Conservation (phyloP, 2,888 invertebrate species). For the Tridacna gigas region DNA sequence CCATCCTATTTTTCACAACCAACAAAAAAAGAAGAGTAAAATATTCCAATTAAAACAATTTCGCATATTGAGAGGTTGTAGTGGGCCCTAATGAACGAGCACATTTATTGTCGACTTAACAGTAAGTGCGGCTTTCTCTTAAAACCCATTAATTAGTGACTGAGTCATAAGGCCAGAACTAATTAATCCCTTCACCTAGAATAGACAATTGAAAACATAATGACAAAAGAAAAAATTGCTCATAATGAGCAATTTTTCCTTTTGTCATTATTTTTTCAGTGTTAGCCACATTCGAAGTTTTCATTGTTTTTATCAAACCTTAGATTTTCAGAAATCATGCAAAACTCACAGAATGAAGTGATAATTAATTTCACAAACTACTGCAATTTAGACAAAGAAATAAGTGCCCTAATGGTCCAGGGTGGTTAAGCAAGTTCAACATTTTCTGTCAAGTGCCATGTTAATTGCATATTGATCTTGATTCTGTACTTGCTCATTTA, state of each 20-base stretch:
- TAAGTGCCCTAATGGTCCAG: conserved; percentile 24
- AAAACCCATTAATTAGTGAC: conserved; percentile 63
- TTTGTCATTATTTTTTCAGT: too few species aligned
- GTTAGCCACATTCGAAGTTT: too few species aligned
- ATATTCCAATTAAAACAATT: conserved; percentile 45
- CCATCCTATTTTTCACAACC: neutral
- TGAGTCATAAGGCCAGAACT: conserved; percentile 64
- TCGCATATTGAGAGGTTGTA: conserved; percentile 20
- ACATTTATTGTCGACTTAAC: conserved; percentile 38
- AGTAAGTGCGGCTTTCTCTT: conserved; percentile 53
- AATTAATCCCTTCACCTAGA: conserved; percentile 30
- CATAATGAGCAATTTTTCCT: too few species aligned
- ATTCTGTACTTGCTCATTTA: neutral
- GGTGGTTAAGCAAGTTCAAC: neutral
- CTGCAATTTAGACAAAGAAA: conserved; percentile 68
- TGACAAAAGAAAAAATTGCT: too few species aligned
- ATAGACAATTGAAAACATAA: too few species aligned
- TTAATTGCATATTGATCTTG: conserved; percentile 61
- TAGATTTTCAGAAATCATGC: too few species aligned
- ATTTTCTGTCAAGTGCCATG: conserved; percentile 27
- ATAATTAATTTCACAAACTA: conserved; percentile 50
- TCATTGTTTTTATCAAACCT: too few species aligned
- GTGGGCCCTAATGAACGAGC: conserved; percentile 37
- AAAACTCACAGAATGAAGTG: too few species aligned
- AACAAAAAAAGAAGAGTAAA: conserved; percentile 11